Percentiles rank a stretch among this genome's conserved stretches.
Evolutionary conservation across 2,797 vertebrate genomes (phyloP).

Genomic region (Acipenser ruthenus): DNA sequence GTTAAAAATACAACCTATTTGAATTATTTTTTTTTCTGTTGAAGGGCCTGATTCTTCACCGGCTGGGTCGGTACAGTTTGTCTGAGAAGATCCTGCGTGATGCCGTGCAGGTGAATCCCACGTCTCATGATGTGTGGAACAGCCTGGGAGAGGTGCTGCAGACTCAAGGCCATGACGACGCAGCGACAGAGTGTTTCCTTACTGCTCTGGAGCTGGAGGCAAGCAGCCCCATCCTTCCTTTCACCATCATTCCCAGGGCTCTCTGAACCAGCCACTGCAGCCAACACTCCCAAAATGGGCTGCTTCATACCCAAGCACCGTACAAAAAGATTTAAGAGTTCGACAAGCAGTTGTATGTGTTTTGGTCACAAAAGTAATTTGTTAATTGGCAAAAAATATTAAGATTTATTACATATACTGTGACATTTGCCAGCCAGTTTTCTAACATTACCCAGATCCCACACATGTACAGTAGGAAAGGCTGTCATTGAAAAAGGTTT

Average conservation of each 20-base stretch:
- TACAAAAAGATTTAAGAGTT: no score
- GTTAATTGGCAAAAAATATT: no score
- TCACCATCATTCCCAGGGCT: slow-evolving; percentile 87
- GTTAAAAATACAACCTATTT: no score
- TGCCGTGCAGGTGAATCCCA: slow-evolving; percentile 92
- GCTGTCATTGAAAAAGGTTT: no score
- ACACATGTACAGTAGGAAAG: no score
- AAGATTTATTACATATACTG: no score
- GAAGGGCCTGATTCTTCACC: slow-evolving; percentile 90
- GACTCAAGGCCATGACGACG: slow-evolving; percentile 85
- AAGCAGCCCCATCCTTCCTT: slow-evolving; percentile 89
- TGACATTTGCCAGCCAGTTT: no score
- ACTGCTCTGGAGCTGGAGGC: slow-evolving; percentile 93
- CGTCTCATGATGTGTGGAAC: slow-evolving; percentile 93
- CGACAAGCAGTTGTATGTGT: no score
- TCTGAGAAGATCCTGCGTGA: slow-evolving; percentile 92
- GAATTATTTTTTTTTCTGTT: slow-evolving; percentile 10
- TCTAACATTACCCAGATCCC: no score
- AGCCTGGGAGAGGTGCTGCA: slow-evolving; percentile 92
- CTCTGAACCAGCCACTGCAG: slow-evolving; percentile 56
- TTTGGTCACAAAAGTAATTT: no score
- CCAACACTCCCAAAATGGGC: no score
- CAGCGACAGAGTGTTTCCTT: slow-evolving; percentile 92
- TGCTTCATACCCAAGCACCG: no score
- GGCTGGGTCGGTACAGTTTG: slow-evolving; percentile 86